Percentiles rank a stretch among this genome's conserved stretches.
phyloP scores from a whole-genome alignment of 2,113 vertebrate species.

The Tylochromis polylepis region DNA sequence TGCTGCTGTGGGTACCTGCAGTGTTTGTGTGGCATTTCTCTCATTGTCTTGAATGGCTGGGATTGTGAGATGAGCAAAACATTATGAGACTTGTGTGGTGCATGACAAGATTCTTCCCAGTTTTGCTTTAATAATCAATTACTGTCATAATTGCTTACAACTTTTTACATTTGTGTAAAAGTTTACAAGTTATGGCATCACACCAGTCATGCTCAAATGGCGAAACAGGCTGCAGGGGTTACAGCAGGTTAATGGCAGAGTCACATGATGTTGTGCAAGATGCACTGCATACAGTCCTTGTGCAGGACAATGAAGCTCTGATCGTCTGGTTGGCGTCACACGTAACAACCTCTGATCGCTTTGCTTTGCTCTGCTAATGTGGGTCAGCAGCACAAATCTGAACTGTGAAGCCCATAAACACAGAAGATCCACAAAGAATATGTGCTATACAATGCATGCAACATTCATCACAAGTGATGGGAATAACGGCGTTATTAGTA shows the following conservation, averaged over 20 bases:
- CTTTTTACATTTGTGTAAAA: neutral
- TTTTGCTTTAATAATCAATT: neutral
- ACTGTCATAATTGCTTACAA: neutral
- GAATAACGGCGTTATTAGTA: too few relatives aligned
- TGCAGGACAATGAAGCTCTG: constrained; percentile 33
- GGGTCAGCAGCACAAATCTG: neutral
- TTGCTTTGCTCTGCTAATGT: neutral
- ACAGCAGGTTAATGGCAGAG: constrained; percentile 7
- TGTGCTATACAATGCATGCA: neutral
- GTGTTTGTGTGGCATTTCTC: constrained; percentile 37
- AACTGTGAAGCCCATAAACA: neutral
- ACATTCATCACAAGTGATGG: too few relatives aligned
- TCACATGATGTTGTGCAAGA: constrained; percentile 26
- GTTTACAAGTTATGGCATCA: neutral
- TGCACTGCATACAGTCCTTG: neutral
- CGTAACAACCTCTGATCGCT: neutral
- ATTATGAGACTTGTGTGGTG: neutral
- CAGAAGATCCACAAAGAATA: neutral
- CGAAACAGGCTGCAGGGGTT: neutral
- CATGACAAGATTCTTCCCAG: neutral
- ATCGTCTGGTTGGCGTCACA: constrained; percentile 2
- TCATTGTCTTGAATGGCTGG: neutral
- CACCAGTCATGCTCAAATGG: neutral
- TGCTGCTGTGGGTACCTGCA: neutral
- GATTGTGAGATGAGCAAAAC: neutral